Evolutionary conservation across 2,113 vertebrate genomes (phyloP).

Genomic region (Calyptomena viridis): DNA sequence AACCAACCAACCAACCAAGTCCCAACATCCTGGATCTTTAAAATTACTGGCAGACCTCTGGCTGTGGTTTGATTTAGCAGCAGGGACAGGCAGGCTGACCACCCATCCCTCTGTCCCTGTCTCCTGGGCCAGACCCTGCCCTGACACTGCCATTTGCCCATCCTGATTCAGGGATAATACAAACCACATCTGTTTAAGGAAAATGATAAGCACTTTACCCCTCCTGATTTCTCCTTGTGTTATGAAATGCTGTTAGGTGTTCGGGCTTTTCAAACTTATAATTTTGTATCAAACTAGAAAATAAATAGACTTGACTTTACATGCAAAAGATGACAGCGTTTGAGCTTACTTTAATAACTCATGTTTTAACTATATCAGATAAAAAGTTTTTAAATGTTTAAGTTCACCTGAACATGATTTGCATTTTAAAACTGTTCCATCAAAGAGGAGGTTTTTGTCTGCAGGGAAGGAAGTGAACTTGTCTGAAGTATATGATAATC

Average conservation of each 20-base stretch:
- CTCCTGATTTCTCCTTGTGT: not conserved
- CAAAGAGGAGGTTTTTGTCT: slow-evolving; percentile 2
- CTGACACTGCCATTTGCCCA: accelerated
- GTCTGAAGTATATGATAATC: slow-evolving; percentile 39
- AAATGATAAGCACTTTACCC: not conserved
- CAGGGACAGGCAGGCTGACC: not conserved
- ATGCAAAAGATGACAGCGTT: not conserved
- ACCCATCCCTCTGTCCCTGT: not conserved
- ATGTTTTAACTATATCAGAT: not conserved
- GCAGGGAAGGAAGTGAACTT: slow-evolving; percentile 6
- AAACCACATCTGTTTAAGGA: not conserved
- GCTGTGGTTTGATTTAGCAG: not conserved
- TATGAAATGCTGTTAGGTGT: not conserved
- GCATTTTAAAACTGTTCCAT: slow-evolving; percentile 15
- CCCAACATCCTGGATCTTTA: not conserved
- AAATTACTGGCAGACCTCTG: not conserved
- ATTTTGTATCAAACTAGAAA: not conserved
- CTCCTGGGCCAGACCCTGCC: not conserved
- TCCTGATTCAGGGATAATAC: not conserved
- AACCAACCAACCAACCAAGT: not conserved
- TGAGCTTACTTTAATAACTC: not conserved
- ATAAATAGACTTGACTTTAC: not conserved
- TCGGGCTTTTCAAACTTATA: not conserved
- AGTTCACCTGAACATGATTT: not conserved
- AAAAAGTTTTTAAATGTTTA: not conserved